A percentile compares a stretch with the other conserved stretches of the same genome.
These are phyloP conservation scores for Rhizomys pruinosus DNA, from an alignment of 2,113 vertebrate genomes.

Conservation along the genomic window DNA sequence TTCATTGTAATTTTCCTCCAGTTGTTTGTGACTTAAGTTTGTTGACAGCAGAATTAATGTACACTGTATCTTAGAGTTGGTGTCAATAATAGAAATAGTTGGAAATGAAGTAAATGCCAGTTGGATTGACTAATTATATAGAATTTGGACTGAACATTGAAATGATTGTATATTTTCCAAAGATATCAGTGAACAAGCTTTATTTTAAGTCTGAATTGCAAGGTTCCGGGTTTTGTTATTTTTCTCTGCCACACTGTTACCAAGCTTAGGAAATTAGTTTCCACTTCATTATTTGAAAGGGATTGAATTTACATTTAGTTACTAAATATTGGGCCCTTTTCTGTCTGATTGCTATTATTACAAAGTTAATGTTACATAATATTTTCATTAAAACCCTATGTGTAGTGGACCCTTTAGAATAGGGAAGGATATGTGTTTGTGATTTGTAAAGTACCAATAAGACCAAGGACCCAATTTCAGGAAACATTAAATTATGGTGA, in stretches of 20 bases:
- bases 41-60: conserved; percentile 4
- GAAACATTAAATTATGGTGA: conserved; percentile 28
- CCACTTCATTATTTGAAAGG: conserved; percentile 10
- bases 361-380: background rate
- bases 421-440: background rate
- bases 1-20: conserved; percentile 7
- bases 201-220: background rate
- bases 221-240: conserved; percentile 18
- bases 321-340: background rate
- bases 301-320: background rate
- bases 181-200: background rate
- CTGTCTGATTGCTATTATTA: background rate
- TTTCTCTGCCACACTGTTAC: background rate
- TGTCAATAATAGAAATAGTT: background rate
- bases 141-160: conserved; percentile 16
- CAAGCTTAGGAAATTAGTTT: background rate
- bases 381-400: background rate
- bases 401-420: background rate
- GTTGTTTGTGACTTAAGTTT: background rate
- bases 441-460: conserved; percentile 41
- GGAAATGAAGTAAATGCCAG: background rate
- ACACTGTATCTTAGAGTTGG: conserved; percentile 7
- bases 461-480: background rate
- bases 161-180: background rate
- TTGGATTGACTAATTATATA: conserved; percentile 35